Base-by-base conservation (phyloP, 2,113 vertebrate genomes). In the Bucco capensis region DNA sequence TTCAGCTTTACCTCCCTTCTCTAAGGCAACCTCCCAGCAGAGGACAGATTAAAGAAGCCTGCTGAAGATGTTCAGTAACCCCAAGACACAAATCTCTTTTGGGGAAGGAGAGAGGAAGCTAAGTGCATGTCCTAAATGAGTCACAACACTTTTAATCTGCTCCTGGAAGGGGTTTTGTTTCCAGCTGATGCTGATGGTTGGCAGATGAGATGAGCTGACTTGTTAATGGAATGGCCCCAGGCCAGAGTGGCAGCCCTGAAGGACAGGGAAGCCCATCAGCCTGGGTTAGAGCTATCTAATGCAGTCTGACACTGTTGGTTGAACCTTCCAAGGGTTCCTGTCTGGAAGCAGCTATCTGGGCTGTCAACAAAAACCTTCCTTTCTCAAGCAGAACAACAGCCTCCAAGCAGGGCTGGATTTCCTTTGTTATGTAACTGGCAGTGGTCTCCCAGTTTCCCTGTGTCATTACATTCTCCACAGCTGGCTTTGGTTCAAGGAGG, bases 381-480 rank as follows among this genome's bases (percentile, higher is more conserved):
- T 88, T 67, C 88, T 78, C 50, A 1, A 49, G 85, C 15, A 47
- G 72, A 86, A 93, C 86, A 71, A 95, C 94, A 87, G 84, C 61
- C 84, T 60, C 35, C 47, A 85, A 38, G 82, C 5, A 5, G 2
- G 30, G 51, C 28, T n/a, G 73, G 7, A 27, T 58, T 49, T 14
- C 79, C 75, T 94, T 92, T 74, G 51, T 83, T 75, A 38, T 44
- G 88, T 4, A 77, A 60, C 64, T 51, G 61, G 9, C 79, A 73
- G 66, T 47, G 83, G 70, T 83, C 46, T 89, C 75, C 18, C 1
- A 51, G 19, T 76, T 86, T 47, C 71, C 49, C 76, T 83, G 24
- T 72, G 81, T 84, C 86, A 91, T 92, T 49, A 30, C 53, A 10
- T 53, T 77, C 75, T 81, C 83, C 38, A 33, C 82, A 79, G 44